phyloP scores from a whole-genome alignment of 2,797 vertebrate genomes.

The Crocidura indochinensis region DNA sequence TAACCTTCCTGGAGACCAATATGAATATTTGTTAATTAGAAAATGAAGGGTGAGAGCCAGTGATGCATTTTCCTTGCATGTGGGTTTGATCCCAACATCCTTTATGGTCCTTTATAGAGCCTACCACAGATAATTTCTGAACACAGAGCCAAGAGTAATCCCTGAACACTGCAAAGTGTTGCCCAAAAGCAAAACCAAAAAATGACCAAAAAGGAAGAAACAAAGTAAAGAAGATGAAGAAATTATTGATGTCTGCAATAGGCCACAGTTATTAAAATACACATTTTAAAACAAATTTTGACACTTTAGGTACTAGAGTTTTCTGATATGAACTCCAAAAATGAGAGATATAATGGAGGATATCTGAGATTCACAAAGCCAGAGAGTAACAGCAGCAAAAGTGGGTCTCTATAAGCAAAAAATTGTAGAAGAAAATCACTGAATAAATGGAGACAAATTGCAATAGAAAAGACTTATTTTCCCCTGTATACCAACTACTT shows the following conservation, averaged over 20 bases:
- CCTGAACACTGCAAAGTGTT: no score
- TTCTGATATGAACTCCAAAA: conserved; percentile 38
- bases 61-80: no score
- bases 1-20: not conserved
- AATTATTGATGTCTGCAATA: conserved; percentile 2
- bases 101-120: no score
- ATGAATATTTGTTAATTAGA: no score
- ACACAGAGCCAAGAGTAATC: no score
- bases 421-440: conserved; percentile 33
- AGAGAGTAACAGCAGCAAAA: not conserved
- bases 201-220: no score
- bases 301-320: conserved; percentile 39
- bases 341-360: conserved; percentile 18
- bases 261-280: not conserved
- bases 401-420: not conserved
- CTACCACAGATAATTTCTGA: no score
- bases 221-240: not conserved
- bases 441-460: not conserved
- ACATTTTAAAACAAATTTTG: conserved; percentile 2
- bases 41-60: no score
- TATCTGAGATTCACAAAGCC: not conserved
- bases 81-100: no score
- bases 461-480: not conserved
- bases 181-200: no score
- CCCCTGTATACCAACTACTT: not conserved